Percentiles rank a stretch among this genome's conserved stretches.
Evolutionary conservation across 2,797 vertebrate genomes (phyloP).

Genomic region (Ficedula albicollis): DNA sequence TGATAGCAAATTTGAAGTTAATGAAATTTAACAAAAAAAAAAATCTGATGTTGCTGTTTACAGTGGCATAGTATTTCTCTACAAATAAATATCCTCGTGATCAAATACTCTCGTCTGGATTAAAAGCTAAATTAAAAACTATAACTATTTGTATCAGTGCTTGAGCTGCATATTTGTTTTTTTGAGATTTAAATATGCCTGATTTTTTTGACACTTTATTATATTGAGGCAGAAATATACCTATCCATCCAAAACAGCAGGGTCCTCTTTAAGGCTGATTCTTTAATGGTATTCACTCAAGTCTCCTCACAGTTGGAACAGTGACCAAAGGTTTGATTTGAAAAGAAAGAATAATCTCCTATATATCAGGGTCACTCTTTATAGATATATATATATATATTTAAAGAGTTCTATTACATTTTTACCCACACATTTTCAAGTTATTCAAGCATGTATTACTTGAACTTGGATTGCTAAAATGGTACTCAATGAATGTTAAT

Average conservation of each 20-base stretch:
- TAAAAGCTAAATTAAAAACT: slow-evolving; percentile 3
- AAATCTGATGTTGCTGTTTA: not conserved
- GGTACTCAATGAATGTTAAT: not conserved
- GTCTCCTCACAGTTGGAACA: not conserved
- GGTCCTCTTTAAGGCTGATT: not conserved
- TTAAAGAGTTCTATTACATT: not conserved
- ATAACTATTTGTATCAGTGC: not conserved
- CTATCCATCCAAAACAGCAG: not conserved
- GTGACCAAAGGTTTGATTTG: not conserved
- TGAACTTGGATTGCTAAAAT: not conserved
- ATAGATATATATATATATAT: not conserved
- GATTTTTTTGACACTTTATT: not conserved
- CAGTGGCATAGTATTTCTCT: not conserved
- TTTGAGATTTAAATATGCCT: not conserved
- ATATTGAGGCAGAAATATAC: not conserved
- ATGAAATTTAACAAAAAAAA: not conserved
- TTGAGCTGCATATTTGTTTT: not conserved
- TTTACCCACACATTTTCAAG: not conserved
- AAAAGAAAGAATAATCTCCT: not conserved
- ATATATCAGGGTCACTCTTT: not conserved
- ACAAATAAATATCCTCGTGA: not conserved
- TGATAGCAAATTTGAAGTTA: not conserved
- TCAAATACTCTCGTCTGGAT: not conserved
- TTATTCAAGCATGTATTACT: not conserved
- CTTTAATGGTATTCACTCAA: not conserved